phyloP scores from a whole-genome alignment of 1,140 invertebrate genomes.

The Leptinotarsa defecta region DNA sequence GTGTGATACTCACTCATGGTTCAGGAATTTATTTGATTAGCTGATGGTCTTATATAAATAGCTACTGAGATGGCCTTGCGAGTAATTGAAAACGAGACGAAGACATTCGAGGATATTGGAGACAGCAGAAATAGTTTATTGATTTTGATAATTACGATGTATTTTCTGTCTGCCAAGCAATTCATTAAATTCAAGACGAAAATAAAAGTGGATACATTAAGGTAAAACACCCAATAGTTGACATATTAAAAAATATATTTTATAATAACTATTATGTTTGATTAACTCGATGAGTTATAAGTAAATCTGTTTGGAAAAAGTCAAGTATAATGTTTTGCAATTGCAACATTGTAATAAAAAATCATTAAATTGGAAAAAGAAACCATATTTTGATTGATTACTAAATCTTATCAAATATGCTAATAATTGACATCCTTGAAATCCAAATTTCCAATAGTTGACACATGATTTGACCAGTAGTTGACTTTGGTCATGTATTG shows the following conservation, averaged over 20 bases:
- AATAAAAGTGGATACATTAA: not conserved
- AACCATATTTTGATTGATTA: constrained; percentile 1
- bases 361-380: not conserved
- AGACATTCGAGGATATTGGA: not conserved
- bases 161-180: too few relatives aligned
- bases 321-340: not conserved
- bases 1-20: not conserved
- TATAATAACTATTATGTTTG: not conserved
- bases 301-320: not conserved
- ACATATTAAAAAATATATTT: not conserved
- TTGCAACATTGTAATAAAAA: not conserved
- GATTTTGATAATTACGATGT: too few relatives aligned
- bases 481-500: not conserved
- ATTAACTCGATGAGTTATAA: not conserved
- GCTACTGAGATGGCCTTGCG: not conserved
- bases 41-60: not conserved
- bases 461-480: not conserved
- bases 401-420: not conserved
- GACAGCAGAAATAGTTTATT: not conserved
- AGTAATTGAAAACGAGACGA: not conserved
- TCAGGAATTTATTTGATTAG: constrained; percentile 3
- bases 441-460: constrained; percentile 1
- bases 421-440: not conserved
- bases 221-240: not conserved
- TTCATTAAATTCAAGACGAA: too few relatives aligned